Evolutionary conservation across 2,888 invertebrate genomes (phyloP), one percentile per base, ranked within the genome.

Genomic region (Scaptomyza caliginosa): DNA sequence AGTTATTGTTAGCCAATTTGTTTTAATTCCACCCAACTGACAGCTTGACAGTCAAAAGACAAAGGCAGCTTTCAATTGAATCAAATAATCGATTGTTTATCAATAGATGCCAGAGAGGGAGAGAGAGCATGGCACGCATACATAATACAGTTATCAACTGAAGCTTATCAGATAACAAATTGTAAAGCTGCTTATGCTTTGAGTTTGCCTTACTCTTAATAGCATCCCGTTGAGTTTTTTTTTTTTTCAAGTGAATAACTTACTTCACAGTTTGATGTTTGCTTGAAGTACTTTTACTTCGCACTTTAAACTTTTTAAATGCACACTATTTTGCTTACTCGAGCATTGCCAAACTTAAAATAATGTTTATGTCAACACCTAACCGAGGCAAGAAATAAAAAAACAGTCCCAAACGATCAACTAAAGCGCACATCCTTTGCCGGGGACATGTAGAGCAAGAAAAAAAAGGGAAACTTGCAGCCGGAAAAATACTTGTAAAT

Each of bases 401-500:
- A 32, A 30, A 17, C 34, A 45, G 74, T 64, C 59, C 69, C 63
- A 51, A 69, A 56, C 72, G 69, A 64, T 72, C 68, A 63, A 63
- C 74, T 58, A 51, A 59, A 59, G 57, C 63, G 48, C 42, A 45
- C 50, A 65, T 65, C 66, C 59, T 59, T 48, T 32, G 17, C 0
- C 59, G 34, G 59, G 54, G 50, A 54, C 51, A 39, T 32, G 38
- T 32, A 10, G 17, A 13, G 4, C 21, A 32, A 46, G n/a, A 39
- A 30, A 10, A 34, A 42, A 34, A 58, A 42, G 21, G 23, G 11
- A 67, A 56, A 52, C 52, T 59, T 50, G 42, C 30, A 63, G 45
- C 49, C 55, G 48, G 56, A 67, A 63, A 73, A 77, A 77, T 64
- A 80, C 85, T 84, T 80, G 74, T 74, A 84, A 82, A 57, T 85